Evolutionary conservation across 2,113 vertebrate genomes (phyloP).

Genomic region (Pampusana beccarii): DNA sequence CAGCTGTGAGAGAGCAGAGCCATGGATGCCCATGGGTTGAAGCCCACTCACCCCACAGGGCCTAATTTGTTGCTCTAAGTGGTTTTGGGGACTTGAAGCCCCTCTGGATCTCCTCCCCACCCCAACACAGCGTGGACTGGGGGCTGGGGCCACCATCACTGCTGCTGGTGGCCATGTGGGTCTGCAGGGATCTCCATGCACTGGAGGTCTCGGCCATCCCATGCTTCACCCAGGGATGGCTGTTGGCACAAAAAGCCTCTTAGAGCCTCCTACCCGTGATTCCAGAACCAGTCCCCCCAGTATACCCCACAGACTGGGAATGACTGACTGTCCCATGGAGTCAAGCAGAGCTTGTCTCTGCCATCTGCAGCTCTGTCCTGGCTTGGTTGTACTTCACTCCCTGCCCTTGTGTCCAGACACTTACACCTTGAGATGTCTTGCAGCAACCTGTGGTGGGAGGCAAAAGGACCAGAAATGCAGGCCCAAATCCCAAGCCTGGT

Average conservation of each 20-base stretch:
- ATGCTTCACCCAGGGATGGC: neutral
- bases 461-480: neutral
- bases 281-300: neutral
- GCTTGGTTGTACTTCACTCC: neutral
- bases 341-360: neutral
- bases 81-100: neutral
- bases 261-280: neutral
- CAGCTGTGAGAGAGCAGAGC: neutral
- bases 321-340: neutral
- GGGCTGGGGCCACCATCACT: neutral
- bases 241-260: neutral
- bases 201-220: neutral
- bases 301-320: neutral
- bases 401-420: neutral
- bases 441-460: neutral
- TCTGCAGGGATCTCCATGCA: neutral
- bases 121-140: neutral
- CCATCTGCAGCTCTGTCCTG: neutral
- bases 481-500: neutral
- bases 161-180: neutral
- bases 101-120: neutral
- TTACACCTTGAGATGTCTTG: neutral
- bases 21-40: accelerated
- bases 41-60: accelerated
- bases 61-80: neutral